A percentile compares a stretch with the other conserved stretches of the same genome.
These are phyloP conservation scores for Spheniscus humboldti DNA, from an alignment of 2,797 vertebrate genomes.

Conservation along the genomic window DNA sequence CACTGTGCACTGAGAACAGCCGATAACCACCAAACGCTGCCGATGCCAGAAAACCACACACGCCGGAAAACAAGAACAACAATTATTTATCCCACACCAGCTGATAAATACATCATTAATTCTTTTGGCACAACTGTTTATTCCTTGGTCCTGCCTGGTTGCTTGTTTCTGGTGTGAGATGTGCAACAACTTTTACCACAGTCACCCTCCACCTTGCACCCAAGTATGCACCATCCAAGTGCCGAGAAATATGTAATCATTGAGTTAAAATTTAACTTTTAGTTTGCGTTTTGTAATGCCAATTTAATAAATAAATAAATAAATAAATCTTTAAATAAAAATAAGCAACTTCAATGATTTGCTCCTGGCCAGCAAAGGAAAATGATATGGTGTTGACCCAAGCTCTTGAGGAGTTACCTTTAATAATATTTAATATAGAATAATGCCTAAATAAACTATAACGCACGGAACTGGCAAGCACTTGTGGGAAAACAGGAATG, in stretches of 20 bases:
- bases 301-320: background rate
- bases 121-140: background rate
- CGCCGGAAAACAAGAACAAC: background rate
- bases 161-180: background rate
- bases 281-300: background rate
- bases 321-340: background rate
- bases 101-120: background rate
- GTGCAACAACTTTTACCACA: background rate
- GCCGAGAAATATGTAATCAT: background rate
- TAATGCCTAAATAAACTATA: background rate
- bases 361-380: background rate
- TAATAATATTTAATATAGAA: background rate
- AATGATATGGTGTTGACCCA: background rate
- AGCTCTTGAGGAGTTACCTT: background rate
- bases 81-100: background rate
- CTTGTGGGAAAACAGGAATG: background rate
- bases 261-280: background rate
- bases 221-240: rapidly evolving
- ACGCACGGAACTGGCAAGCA: background rate
- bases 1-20: background rate
- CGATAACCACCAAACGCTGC: background rate
- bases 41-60: background rate
- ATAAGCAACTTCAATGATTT: background rate
- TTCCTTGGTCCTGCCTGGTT: background rate
- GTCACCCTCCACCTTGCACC: background rate